phyloP scores from a whole-genome alignment of 2,888 invertebrate species.

The Pterostichus niger region DNA sequence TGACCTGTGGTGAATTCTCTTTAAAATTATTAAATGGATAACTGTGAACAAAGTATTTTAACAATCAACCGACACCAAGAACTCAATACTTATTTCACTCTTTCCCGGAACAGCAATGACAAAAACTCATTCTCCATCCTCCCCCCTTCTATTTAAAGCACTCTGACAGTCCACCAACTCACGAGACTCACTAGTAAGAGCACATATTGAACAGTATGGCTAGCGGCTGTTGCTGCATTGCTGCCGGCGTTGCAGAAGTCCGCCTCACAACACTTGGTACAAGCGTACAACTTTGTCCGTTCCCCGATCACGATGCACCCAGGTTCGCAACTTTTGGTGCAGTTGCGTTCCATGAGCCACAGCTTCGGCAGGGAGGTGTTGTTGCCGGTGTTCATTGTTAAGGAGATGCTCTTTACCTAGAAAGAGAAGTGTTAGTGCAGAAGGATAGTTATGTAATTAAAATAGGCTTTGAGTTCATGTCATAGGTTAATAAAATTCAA shows the following conservation, averaged over 20 bases:
- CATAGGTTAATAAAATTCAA: too few species aligned
- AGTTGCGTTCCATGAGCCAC: slow-evolving; percentile 92
- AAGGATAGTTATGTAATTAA: too few species aligned
- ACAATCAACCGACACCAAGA: too few species aligned
- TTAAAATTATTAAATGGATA: too few species aligned
- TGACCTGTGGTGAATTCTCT: too few species aligned
- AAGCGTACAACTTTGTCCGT: slow-evolving; percentile 91
- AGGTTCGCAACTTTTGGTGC: slow-evolving; percentile 90
- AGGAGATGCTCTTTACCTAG: slow-evolving; percentile 89
- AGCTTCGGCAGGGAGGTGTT: slow-evolving; percentile 89
- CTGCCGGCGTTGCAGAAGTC: slow-evolving; percentile 90
- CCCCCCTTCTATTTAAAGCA: neutral
- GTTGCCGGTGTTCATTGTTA: slow-evolving; percentile 90
- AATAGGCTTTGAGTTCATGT: too few species aligned
- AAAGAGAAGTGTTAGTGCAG: neutral
- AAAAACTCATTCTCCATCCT: too few species aligned
- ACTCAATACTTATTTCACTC: too few species aligned
- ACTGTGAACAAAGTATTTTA: too few species aligned
- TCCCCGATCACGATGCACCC: slow-evolving; percentile 95
- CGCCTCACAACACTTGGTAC: slow-evolving; percentile 90
- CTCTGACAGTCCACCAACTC: neutral
- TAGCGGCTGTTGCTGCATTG: slow-evolving; percentile 69
- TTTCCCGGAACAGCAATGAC: too few species aligned
- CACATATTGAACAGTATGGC: slow-evolving; percentile 63
- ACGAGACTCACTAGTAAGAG: neutral